Conservation (phyloP, 2,797 vertebrate genomes). For the Acipenser ruthenus region DNA sequence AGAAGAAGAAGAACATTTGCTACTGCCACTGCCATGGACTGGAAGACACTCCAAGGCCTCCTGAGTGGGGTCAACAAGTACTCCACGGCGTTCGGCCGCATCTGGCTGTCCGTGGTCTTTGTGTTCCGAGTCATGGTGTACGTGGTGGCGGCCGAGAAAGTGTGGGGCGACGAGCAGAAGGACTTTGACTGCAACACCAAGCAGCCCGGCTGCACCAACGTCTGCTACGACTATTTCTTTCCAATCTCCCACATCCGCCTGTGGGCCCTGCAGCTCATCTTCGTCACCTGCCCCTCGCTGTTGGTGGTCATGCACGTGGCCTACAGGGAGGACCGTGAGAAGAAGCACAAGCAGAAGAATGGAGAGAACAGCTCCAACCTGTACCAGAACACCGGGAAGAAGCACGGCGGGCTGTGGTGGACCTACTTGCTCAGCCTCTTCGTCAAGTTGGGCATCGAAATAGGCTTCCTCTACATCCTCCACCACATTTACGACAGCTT, state of each 20-base stretch:
- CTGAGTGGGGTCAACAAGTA: slow-evolving; percentile 94
- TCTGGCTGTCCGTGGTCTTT: slow-evolving; percentile 95
- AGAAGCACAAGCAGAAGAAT: slow-evolving; percentile 64
- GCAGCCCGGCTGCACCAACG: slow-evolving; percentile 90
- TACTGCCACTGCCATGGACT: slow-evolving; percentile 71
- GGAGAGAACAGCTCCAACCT: slow-evolving; percentile 65
- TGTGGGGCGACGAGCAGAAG: slow-evolving; percentile 95
- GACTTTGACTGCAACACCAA: slow-evolving; percentile 95
- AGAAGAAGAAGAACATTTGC: background rate
- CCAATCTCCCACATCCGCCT: slow-evolving; percentile 95
- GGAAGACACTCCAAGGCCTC: slow-evolving; percentile 84
- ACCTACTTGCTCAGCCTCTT: slow-evolving; percentile 91
- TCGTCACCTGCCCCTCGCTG: slow-evolving; percentile 89
- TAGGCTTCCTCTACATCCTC: slow-evolving; percentile 85
- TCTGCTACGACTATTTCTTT: slow-evolving; percentile 87
- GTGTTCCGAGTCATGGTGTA: slow-evolving; percentile 93
- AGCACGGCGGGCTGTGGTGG: slow-evolving; percentile 96
- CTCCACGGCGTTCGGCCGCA: slow-evolving; percentile 84
- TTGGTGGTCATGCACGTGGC: slow-evolving; percentile 94
- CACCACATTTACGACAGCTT: slow-evolving; percentile 87
- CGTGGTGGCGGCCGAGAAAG: slow-evolving; percentile 86
- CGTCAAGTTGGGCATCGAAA: slow-evolving; percentile 78
- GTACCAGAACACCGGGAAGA: slow-evolving; percentile 80
- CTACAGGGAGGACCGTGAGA: slow-evolving; percentile 85
- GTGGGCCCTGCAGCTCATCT: slow-evolving; percentile 97